phyloP scores from a whole-genome alignment of 1,140 invertebrate genomes.

The Calephelis nemesis region DNA sequence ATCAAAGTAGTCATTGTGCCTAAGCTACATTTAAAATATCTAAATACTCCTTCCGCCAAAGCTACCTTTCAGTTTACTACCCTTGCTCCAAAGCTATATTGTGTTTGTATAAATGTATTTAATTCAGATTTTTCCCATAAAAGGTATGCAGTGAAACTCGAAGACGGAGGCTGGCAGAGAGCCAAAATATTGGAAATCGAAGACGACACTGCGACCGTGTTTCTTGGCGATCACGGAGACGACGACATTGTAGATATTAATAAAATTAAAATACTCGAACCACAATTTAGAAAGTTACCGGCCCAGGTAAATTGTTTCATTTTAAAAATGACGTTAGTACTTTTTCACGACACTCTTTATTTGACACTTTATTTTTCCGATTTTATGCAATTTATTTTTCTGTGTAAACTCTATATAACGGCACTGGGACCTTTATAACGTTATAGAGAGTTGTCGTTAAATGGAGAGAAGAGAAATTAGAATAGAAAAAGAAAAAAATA shows the following conservation, averaged over 20 bases:
- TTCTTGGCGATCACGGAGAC: conserved; percentile 84
- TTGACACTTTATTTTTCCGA: no score
- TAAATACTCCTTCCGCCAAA: no score
- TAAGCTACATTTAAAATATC: no score
- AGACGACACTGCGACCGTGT: conserved; percentile 74
- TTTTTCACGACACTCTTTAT: neutral
- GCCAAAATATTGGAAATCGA: conserved; percentile 79
- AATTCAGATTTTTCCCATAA: conserved; percentile 13
- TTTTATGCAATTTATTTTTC: no score
- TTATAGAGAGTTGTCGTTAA: no score
- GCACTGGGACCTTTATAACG: no score
- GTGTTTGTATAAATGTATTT: neutral
- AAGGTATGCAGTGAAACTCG: conserved; percentile 81
- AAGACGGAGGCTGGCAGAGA: conserved; percentile 80
- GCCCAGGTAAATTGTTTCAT: conserved; percentile 75
- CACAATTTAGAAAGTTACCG: conserved; percentile 79
- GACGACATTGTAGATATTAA: conserved; percentile 72
- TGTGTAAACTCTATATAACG: no score
- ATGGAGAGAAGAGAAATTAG: no score
- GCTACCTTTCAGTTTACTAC: no score
- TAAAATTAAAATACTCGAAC: conserved; percentile 78
- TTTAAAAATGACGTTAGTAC: neutral
- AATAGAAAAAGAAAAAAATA: no score
- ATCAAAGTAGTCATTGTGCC: no score
- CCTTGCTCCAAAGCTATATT: no score